Percentiles rank a stretch among this genome's conserved stretches.
Conservation (phyloP, 2,113 vertebrate genomes). For the Scophthalmus maximus region DNA sequence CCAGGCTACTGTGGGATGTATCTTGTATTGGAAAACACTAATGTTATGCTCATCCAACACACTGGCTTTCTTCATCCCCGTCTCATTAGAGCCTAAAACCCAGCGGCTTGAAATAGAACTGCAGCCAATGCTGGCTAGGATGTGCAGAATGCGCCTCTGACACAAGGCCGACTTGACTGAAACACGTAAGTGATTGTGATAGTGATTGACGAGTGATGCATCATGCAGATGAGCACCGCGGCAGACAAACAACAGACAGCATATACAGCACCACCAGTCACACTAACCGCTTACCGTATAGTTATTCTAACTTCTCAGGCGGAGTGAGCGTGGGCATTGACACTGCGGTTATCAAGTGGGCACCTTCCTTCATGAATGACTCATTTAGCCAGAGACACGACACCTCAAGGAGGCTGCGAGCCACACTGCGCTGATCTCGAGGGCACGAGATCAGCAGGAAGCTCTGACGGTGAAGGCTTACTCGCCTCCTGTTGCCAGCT, state of each 20-base stretch:
- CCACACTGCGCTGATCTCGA: slow-evolving; percentile 23
- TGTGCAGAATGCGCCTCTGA: neutral
- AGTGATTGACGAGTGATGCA: too few species aligned
- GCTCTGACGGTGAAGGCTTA: neutral
- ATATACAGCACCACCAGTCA: neutral
- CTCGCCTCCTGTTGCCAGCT: neutral
- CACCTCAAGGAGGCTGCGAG: slow-evolving; percentile 29
- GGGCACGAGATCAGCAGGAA: slow-evolving; percentile 7
- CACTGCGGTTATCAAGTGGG: slow-evolving; percentile 28
- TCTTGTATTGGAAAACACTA: slow-evolving; percentile 6
- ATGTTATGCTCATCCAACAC: slow-evolving; percentile 11
- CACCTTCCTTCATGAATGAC: slow-evolving; percentile 44
- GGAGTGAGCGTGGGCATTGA: slow-evolving; percentile 13
- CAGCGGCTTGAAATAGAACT: slow-evolving; percentile 31
- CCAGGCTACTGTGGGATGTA: neutral
- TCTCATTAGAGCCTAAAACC: slow-evolving; percentile 35
- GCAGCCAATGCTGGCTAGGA: neutral
- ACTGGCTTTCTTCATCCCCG: slow-evolving; percentile 14
- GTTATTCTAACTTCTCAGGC: slow-evolving; percentile 5
- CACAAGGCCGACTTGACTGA: neutral
- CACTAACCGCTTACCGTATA: neutral
- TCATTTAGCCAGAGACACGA: slow-evolving; percentile 35
- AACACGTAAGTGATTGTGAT: slow-evolving; percentile 5
- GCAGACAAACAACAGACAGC: slow-evolving; percentile 21
- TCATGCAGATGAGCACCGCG: neutral